These are phyloP conservation scores for Apeira syringaria DNA, from an alignment of 2,888 invertebrate genomes.

Conservation along the genomic window DNA sequence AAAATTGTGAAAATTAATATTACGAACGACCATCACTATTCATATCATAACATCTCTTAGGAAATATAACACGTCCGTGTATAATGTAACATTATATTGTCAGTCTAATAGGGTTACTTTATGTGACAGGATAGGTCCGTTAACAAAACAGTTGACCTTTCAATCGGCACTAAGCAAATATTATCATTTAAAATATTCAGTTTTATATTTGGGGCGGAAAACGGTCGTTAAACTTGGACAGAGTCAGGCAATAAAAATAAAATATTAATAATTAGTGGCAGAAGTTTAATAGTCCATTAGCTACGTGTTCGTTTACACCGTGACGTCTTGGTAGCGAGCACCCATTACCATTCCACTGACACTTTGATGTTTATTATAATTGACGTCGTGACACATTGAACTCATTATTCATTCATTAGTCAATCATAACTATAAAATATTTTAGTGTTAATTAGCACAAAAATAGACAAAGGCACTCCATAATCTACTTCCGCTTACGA, in stretches of 20 bases:
- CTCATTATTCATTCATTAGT: constrained; percentile 25
- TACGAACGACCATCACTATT: constrained; percentile 35
- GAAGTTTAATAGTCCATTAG: constrained; percentile 71
- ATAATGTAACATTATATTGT: constrained; percentile 54
- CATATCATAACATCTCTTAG: constrained; percentile 37
- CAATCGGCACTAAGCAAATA: constrained; percentile 66
- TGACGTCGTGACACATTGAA: constrained; percentile 32
- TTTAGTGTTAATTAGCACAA: constrained; percentile 21
- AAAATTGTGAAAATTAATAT: constrained; percentile 41
- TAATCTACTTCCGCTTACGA: constrained; percentile 52
- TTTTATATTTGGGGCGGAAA: constrained; percentile 67
- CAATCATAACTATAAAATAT: constrained; percentile 26
- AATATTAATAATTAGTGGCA: constrained; percentile 74
- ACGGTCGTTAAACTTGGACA: constrained; percentile 66
- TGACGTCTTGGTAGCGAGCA: constrained; percentile 41
- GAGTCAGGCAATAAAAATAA: constrained; percentile 68
- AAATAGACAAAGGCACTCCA: constrained; percentile 22
- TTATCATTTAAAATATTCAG: constrained; percentile 63
- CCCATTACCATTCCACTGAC: constrained; percentile 42
- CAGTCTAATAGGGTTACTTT: constrained; percentile 47
- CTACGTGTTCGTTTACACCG: constrained; percentile 54
- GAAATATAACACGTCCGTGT: constrained; percentile 44
- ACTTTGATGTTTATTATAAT: constrained; percentile 43
- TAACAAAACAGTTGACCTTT: constrained; percentile 63
- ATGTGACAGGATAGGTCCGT: constrained; percentile 37